A percentile compares a stretch with the other conserved stretches of the same genome.
Evolutionary conservation across 2,113 vertebrate species (phyloP).

Genomic region (Thermophis baileyi): DNA sequence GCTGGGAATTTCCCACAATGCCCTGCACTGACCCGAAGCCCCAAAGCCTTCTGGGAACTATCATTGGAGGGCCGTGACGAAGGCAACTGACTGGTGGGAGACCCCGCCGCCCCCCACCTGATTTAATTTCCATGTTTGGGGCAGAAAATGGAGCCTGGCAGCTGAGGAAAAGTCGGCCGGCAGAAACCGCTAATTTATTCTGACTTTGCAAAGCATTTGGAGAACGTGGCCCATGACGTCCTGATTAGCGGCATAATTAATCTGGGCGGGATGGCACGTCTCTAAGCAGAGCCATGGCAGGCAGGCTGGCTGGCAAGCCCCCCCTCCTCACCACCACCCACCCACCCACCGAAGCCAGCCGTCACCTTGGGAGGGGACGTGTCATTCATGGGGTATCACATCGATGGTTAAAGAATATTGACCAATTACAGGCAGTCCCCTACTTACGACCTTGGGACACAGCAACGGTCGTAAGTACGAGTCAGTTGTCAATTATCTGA

Average conservation of each 20-base stretch:
- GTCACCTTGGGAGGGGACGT: not conserved
- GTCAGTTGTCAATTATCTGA: too few relatives aligned
- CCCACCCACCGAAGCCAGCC: not conserved
- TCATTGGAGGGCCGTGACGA: not conserved
- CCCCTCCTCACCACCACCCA: not conserved
- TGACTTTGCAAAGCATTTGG: not conserved
- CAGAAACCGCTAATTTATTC: not conserved
- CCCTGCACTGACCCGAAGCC: not conserved
- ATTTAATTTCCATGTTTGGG: not conserved
- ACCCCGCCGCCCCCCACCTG: not conserved
- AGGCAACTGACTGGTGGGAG: not conserved
- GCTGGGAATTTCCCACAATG: not conserved
- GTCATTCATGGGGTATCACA: too few relatives aligned
- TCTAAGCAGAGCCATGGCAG: not conserved
- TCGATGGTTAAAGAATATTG: not conserved
- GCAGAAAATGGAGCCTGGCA: not conserved
- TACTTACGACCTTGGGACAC: too few relatives aligned
- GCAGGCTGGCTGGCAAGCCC: not conserved
- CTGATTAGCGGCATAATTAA: not conserved
- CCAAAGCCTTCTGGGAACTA: not conserved
- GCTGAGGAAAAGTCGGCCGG: not conserved
- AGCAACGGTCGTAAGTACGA: too few relatives aligned
- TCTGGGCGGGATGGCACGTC: not conserved
- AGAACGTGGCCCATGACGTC: not conserved
- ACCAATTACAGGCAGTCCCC: too few relatives aligned